phyloP scores from a whole-genome alignment of 2,797 vertebrate genomes.

The Xiphorhynchus erythropygius region DNA sequence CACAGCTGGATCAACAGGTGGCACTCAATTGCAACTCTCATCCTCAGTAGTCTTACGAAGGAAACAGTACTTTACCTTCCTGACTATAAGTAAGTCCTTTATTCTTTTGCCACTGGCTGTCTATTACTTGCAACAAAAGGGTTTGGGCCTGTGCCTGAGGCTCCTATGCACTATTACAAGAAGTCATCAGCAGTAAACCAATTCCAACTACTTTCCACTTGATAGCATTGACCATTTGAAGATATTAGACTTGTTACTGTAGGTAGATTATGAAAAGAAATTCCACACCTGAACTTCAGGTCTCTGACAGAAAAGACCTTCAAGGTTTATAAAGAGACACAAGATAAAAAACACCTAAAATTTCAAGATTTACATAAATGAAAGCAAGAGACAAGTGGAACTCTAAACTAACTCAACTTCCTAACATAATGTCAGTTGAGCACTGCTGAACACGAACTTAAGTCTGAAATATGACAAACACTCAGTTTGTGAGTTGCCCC shows the following conservation, averaged over 20 bases:
- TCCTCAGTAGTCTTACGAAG: neutral
- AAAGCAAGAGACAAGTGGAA: neutral
- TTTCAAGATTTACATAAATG: neutral
- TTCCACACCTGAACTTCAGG: neutral
- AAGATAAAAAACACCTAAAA: neutral
- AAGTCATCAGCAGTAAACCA: neutral
- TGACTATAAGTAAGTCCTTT: neutral
- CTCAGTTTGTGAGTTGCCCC: neutral
- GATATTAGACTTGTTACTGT: neutral
- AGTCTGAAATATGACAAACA: neutral
- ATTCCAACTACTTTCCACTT: neutral
- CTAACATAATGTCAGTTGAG: neutral
- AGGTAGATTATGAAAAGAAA: neutral
- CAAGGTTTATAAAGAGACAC: neutral
- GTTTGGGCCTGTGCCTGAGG: neutral
- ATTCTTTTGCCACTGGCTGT: neutral
- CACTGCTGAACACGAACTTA: neutral
- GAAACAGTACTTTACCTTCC: neutral
- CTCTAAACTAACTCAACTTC: neutral
- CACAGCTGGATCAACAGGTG: neutral
- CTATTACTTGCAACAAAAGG: neutral
- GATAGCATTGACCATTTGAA: neutral
- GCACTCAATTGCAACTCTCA: neutral
- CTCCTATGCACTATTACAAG: neutral
- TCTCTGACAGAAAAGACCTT: neutral